Evolutionary conservation across 2,888 invertebrate species (phyloP).

Genomic region (Dysmachus trigonus): DNA sequence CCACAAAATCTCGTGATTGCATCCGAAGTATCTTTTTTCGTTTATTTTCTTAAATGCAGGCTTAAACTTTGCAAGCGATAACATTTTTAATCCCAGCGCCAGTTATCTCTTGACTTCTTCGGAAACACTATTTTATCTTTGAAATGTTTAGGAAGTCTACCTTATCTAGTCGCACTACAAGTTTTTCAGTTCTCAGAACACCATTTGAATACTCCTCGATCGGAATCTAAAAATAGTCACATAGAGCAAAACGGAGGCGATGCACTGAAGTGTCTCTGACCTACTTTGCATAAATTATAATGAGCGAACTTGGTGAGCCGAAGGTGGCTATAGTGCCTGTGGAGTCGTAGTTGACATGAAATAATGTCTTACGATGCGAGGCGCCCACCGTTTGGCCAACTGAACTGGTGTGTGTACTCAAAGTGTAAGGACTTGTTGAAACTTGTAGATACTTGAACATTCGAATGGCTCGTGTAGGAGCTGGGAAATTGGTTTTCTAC

Average conservation of each 20-base stretch:
- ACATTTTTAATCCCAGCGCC: background rate
- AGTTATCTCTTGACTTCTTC: background rate
- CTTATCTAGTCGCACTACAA: background rate
- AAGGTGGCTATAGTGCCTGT: background rate
- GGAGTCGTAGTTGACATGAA: slow-evolving; percentile 19
- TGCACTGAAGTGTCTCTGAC: background rate
- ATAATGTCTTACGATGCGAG: background rate
- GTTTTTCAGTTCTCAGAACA: background rate
- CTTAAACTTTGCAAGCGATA: background rate
- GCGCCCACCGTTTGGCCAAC: background rate
- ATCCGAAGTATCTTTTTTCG: background rate
- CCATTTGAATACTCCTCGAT: background rate
- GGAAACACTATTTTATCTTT: too few relatives aligned
- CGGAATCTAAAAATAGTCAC: background rate
- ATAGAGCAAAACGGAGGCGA: slow-evolving; percentile 2
- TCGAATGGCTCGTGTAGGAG: background rate
- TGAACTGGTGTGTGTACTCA: background rate
- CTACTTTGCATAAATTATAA: slow-evolving; percentile 3
- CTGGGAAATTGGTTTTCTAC: background rate
- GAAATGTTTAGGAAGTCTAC: background rate
- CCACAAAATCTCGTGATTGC: background rate
- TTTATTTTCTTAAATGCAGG: background rate
- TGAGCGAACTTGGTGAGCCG: background rate
- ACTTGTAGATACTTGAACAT: background rate
- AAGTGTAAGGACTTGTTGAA: slow-evolving; percentile 19